phyloP scores from a whole-genome alignment of 2,888 invertebrate species.

The Ophraella communa region DNA sequence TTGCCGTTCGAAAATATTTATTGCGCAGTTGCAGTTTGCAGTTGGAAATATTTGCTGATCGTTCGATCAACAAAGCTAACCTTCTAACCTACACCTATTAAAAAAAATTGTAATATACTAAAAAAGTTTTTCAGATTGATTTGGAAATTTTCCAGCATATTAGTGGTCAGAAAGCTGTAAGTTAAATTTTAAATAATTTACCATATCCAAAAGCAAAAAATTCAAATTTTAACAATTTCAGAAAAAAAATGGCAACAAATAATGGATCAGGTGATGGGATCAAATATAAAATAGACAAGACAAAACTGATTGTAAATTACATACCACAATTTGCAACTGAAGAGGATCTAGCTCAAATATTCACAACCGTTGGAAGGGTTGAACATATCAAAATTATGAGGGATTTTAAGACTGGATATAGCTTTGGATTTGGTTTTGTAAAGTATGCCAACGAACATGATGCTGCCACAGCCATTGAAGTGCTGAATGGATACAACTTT shows the following conservation, averaged over 20 bases:
- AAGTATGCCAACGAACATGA: conserved; percentile 87
- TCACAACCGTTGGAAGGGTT: conserved; percentile 85
- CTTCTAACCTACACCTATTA: no score
- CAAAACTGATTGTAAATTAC: conserved; percentile 95
- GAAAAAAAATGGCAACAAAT: conserved; percentile 34
- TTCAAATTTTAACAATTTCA: conserved; percentile 18
- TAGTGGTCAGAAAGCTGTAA: neutral
- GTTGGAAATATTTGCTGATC: no score
- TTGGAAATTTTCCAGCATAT: neutral
- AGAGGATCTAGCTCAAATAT: conserved; percentile 87
- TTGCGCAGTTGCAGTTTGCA: no score
- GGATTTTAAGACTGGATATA: conserved; percentile 89
- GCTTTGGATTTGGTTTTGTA: conserved; percentile 95
- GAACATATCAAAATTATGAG: conserved; percentile 92
- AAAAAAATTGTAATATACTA: no score
- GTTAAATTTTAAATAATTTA: conserved; percentile 37
- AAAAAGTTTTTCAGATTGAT: no score
- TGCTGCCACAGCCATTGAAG: conserved; percentile 84
- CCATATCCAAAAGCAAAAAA: conserved; percentile 34
- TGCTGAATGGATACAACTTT: conserved; percentile 74
- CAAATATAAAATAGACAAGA: conserved; percentile 58
- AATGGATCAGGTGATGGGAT: conserved; percentile 54
- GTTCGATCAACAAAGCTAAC: no score
- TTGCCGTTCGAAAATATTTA: no score
- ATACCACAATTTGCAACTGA: conserved; percentile 93